Base-by-base conservation (phyloP, 2,113 vertebrate genomes). In the Coptodon rendalli region DNA sequence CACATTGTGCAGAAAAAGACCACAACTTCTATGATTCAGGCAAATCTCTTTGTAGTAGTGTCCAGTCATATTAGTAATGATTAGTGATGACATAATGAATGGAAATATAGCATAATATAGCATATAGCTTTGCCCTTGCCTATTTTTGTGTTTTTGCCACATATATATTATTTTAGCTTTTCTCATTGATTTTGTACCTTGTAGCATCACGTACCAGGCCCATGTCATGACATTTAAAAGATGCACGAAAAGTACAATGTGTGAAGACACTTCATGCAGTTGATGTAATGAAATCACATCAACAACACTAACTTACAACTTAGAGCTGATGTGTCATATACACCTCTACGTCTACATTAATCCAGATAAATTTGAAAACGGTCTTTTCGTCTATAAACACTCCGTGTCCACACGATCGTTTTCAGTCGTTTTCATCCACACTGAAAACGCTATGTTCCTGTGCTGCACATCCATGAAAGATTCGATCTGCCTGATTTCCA, bases 401-500 rank as follows among this genome's bases (percentile, higher is more conserved):
- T 2, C 57, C 0, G 1, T 17, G 57, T 61, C 57, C 27, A 4
- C 57, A 6, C 57, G 31, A 17, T 56, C 2, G 11, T 1, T 0
- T 5, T 31, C 57, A 9, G 8, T 61, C 1, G 0, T 31, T 61
- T 61, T 2, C 57, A 61, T 61, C 57, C 57, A 61, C 57, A 61
- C 57, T 4, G 57, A 31, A 61, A 6, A 61, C 2, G 0, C 57
- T 61, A 9, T 0, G 2, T 59, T 59, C 27, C 13, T 29, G 56
- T 57, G 29, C 24, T 59, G 56, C 53, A 54, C 53, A 24, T 54
- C n/a, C 53, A 54, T 24, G 53, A 54, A 54, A 54, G n/a, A 54
- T 54, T 54, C 3, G n/a, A 24, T 24, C 53, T 54, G 53, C 53
- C n/a, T 5, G 53, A 24, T 54, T 54, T 54, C 11, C 53, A 24